Conservation (phyloP, 2,113 vertebrate genomes). For the Morphnarchus princeps region DNA sequence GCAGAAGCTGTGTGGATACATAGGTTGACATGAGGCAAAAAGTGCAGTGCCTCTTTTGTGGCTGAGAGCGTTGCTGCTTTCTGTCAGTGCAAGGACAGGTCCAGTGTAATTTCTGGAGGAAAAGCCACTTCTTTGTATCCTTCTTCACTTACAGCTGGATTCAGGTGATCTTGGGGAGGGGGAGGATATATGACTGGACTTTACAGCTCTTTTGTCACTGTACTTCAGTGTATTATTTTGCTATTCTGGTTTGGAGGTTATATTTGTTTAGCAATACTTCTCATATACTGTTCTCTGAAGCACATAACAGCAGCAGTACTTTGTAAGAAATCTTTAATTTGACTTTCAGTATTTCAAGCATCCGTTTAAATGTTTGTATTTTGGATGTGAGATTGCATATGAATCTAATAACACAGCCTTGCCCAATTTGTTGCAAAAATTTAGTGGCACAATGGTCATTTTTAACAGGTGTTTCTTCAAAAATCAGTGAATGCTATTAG, state of each 20-base stretch:
- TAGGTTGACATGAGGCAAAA: not conserved
- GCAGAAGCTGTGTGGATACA: not conserved
- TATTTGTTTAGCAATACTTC: not conserved
- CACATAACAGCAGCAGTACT: not conserved
- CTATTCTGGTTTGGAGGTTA: not conserved
- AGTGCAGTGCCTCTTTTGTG: not conserved
- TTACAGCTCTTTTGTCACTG: not conserved
- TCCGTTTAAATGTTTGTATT: conserved; percentile 38
- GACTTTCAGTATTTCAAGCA: not conserved
- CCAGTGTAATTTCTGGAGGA: not conserved
- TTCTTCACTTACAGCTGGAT: not conserved
- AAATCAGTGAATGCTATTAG: conserved; percentile 18
- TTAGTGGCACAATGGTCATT: not conserved
- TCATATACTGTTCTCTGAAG: not conserved
- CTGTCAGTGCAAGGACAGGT: not conserved
- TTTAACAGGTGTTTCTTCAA: conserved; percentile 48
- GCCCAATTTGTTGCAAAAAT: conserved; percentile 10
- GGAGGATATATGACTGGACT: not conserved
- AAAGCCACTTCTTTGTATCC: not conserved
- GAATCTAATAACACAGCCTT: not conserved
- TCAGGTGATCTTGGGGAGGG: not conserved
- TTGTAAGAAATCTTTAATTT: conserved; percentile 48
- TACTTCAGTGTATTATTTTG: not conserved
- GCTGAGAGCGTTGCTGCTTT: not conserved
- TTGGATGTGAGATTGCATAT: not conserved